A percentile compares a stretch with the other conserved stretches of the same genome.
phyloP scores from a whole-genome alignment of 2,888 invertebrate species.

The Leuctra nigra region DNA sequence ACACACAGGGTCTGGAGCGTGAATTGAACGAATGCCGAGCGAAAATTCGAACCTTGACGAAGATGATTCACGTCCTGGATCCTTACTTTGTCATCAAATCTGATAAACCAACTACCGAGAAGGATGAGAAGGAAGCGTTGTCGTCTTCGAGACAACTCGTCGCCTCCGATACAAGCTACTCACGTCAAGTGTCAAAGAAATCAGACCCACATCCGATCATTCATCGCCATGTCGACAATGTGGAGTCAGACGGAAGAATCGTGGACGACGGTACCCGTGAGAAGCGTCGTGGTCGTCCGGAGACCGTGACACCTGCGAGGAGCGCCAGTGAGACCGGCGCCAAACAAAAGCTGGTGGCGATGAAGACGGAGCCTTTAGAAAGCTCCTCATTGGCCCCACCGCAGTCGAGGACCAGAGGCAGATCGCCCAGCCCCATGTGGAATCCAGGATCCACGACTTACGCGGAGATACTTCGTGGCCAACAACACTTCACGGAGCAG shows the following conservation, averaged over 20 bases:
- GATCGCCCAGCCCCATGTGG: conserved; percentile 68
- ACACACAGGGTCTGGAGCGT: conserved; percentile 59
- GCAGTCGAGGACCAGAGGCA: conserved; percentile 37
- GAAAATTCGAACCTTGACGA: conserved; percentile 64
- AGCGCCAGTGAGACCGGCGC: no score
- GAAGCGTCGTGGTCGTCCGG: conserved; percentile 2
- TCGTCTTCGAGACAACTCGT: no score
- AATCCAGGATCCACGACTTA: conserved; percentile 66
- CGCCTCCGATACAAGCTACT: no score
- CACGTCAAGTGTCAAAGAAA: no score
- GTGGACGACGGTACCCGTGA: conserved; percentile 3
- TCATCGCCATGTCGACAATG: conserved; percentile 9
- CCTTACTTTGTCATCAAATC: conserved; percentile 49
- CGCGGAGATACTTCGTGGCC: conserved; percentile 69
- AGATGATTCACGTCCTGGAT: conserved; percentile 67
- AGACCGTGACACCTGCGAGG: not conserved
- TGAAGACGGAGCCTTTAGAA: not conserved
- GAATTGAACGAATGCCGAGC: conserved; percentile 58
- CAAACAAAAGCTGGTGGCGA: not conserved
- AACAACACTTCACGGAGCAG: conserved; percentile 1
- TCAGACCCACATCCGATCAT: no score
- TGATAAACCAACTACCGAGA: no score
- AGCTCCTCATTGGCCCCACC: not conserved
- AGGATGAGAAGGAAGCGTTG: no score
- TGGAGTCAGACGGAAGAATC: not conserved